Base-by-base conservation (phyloP, 2,797 vertebrate genomes). In the Apogon talboti region DNA sequence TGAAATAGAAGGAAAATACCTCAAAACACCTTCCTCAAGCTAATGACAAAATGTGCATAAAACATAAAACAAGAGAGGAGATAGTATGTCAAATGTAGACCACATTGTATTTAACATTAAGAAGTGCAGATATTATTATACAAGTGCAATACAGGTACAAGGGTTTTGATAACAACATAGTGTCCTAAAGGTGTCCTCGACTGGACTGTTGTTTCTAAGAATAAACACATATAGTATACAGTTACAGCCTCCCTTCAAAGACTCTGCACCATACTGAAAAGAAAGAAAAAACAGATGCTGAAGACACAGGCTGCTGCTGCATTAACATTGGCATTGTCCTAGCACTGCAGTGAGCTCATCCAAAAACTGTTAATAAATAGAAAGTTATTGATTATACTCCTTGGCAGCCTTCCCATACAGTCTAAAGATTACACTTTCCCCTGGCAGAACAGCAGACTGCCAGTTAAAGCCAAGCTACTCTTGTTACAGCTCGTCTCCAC, bases 351-450 rank as follows among this genome's bases (percentile, higher is more conserved):
- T 82, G 79, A 87, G 86, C 87, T 91, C 88, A 90, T 89, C 84
- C 71, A 87, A 90, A 91, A 91, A 91, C 83, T 84, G 87, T 90
- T 92, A 91, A 93, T 93, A 91, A 92, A 93, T 87, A 93, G 85
- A 92, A 90, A 87, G 76, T 72, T 91, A 94, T 93, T 87, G 91
- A 93, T 93, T 84, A 74, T 79, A 79, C 77, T 81, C 48, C 71
- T 89, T 90, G 93, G 92, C 88, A 72, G 85, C 60, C 11, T 66
- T 83, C 87, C 89, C 79, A 53, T 78, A 83, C 65, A 48, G 87
- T 92, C 82, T 91, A 84, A 84, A 83, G 83, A 89, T 91, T 86
- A 80, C 86, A 87, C 81, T 89, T 81, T 78, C 61, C 81, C 73
- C 72, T 78, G 76, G 82, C 84, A 84, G 78, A 79, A 72, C 73